Conservation (phyloP, 2,113 vertebrate species). For the rabbit (Oryctolagus cuniculus) region mOryCun1.1 NC_091434.1:144353001-144353500, state of each 20-base stretch:
- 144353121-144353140: not conserved
- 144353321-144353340: not conserved
- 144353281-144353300: not conserved
- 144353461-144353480: not conserved
- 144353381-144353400: not conserved
- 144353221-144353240: not conserved
- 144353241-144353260: not conserved
- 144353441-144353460: not conserved
- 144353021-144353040: not conserved
- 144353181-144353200: not conserved
- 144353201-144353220: not conserved
- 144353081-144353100: not conserved
- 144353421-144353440: not conserved
- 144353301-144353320: not conserved
- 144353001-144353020: not conserved
- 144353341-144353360: not conserved
- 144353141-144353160: not conserved
- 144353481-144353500: not conserved
- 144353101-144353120: not conserved
- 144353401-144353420: not conserved
- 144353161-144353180: not conserved
- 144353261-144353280: not conserved
- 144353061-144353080: not conserved
- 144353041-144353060: not conserved
- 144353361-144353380: conserved; percentile 54